Evolutionary conservation across 92 coral and sea anemone species (phyloP), one percentile per base, ranked within the genome.

Genomic region (Porites rus): DNA sequence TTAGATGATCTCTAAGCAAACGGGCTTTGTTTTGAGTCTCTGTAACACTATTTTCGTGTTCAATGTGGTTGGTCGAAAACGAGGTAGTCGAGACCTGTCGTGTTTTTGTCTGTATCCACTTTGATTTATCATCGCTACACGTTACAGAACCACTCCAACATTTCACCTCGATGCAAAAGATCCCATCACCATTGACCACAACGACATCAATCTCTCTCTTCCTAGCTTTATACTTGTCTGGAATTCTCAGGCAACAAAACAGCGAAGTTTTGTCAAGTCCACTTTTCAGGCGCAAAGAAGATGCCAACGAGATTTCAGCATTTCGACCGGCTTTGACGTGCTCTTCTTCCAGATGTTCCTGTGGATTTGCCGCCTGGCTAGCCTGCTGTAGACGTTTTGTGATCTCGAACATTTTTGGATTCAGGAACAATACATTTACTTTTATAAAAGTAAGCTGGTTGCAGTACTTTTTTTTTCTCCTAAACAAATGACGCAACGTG

Each of bases 191-290:
- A 58, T 88, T 92, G 19, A 97, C 88, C 71, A 97, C 83, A 77
- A 97, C 99, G 7, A 95, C 88, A 70, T 97, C 99, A 25, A 97
- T 95, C 76, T 97, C 99, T 52, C 96, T 88, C 80, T 89, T 95
- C 77, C 99, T 89, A 4, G 98, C 88, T 82, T 93, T 95, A 77
- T 97, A 97, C 76, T 92, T 93, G 60, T 97, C 99, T 22, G 99
- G 98, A 63, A 97, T 91, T 31, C 99, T 91, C 73, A 97, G 92
- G 31, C 94, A 96, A 79, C 98, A 97, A 87, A 97, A 97, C 79
- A 97, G 84, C 59, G 97, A 92, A 65, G 95, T 84, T 21, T 75
- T 70, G 66, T 96, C 94, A 5, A 95, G 85, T 31, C 96, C 96
- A 74, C 93, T 90, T 72, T 89, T 85, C 50, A 67, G 80, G 75